phyloP scores from a whole-genome alignment of 2,113 vertebrate species.

The Aptenodytes forsteri region DNA sequence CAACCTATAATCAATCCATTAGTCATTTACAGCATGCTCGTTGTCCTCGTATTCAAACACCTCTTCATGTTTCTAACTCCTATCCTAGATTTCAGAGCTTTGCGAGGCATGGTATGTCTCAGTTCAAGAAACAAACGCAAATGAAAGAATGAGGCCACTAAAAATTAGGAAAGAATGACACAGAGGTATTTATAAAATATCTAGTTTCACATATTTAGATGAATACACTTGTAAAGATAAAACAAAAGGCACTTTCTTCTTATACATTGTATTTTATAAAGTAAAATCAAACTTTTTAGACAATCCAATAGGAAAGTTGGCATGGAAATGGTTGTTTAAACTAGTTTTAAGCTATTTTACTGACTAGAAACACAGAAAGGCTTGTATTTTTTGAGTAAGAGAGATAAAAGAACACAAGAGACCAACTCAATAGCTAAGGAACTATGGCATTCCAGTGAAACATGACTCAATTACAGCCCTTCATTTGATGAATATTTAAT shows the following conservation, averaged over 20 bases:
- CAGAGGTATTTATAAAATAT: background rate
- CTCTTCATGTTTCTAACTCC: background rate
- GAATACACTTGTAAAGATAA: background rate
- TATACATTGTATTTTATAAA: background rate
- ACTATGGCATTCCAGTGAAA: background rate
- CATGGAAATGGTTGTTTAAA: background rate
- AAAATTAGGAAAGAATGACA: background rate
- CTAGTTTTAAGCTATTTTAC: background rate
- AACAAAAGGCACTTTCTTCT: background rate
- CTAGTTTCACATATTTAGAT: background rate
- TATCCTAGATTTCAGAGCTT: background rate
- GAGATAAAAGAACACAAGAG: background rate
- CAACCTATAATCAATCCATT: background rate
- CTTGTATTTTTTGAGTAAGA: background rate
- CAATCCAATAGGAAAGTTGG: background rate
- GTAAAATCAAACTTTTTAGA: background rate
- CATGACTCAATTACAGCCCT: background rate
- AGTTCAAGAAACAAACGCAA: background rate
- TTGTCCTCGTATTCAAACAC: background rate
- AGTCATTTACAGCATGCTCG: background rate
- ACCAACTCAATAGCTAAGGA: background rate
- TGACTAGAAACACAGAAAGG: background rate
- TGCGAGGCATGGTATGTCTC: background rate
- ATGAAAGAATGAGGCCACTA: background rate
- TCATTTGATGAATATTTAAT: background rate